Conservation (phyloP, 2,113 vertebrate genomes). For the Etia nguti region DNA sequence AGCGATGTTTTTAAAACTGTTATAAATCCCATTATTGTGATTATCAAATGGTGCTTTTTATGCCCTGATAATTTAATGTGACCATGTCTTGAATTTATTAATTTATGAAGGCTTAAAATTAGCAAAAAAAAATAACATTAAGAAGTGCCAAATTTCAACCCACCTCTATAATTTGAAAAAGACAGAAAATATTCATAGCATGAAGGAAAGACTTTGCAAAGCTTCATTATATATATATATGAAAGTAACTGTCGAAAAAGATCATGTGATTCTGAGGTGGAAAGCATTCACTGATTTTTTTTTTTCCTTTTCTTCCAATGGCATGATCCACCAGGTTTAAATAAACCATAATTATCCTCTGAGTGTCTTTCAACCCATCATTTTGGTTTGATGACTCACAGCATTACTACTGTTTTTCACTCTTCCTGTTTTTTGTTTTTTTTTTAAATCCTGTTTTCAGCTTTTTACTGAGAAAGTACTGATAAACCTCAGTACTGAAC, state of each 20-base stretch:
- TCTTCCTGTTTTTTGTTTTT: neutral
- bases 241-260: neutral
- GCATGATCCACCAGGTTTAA: neutral
- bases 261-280: neutral
- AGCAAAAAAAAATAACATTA: neutral
- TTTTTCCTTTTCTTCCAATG: neutral
- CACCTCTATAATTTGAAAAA: neutral
- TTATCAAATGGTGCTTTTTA: neutral
- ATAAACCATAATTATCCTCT: neutral
- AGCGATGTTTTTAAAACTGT: neutral
- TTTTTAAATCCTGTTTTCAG: neutral
- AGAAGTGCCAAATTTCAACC: neutral
- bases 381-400: accelerated
- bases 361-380: neutral
- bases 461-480: neutral
- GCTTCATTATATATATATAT: neutral
- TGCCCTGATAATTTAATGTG: neutral
- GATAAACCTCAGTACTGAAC: neutral
- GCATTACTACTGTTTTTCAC: neutral
- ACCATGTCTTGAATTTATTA: neutral
- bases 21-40: neutral
- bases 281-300: neutral
- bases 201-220: neutral
- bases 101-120: neutral
- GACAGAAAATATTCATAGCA: neutral